Evolutionary conservation across 1,140 invertebrate genomes (phyloP).

Genomic region (Lamellibrachia luymesi): DNA sequence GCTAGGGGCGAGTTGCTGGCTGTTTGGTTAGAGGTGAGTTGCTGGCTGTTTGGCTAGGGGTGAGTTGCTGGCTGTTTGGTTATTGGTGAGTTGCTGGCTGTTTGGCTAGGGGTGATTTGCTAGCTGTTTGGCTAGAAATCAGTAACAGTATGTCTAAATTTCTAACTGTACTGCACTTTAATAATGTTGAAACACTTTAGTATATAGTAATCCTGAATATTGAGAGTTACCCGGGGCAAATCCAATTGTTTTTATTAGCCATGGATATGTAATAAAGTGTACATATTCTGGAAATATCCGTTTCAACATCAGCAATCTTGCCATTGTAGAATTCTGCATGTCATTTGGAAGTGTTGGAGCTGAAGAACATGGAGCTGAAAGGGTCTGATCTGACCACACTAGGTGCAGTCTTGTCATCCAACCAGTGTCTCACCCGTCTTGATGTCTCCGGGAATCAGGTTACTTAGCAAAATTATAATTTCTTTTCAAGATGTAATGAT

Average conservation of each 20-base stretch:
- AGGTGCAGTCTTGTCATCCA: constrained; percentile 32
- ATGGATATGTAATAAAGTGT: too few species aligned
- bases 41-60: background rate
- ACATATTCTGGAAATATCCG: background rate
- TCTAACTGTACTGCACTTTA: too few species aligned
- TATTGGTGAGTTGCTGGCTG: too few species aligned
- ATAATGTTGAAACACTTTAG: too few species aligned
- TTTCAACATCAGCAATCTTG: background rate
- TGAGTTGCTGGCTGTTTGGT: too few species aligned
- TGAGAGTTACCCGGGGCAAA: background rate
- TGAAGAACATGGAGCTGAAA: constrained; percentile 39
- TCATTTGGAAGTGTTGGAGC: constrained; percentile 30
- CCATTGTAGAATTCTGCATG: background rate
- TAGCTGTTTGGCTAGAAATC: background rate
- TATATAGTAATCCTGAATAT: background rate
- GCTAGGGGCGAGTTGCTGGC: too few species aligned
- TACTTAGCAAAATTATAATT: background rate
- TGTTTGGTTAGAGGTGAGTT: too few species aligned
- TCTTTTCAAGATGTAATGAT: background rate
- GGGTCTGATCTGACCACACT: constrained; percentile 31
- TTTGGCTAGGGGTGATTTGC: background rate
- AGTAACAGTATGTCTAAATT: background rate
- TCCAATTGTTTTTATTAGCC: too few species aligned
- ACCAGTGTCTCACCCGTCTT: constrained; percentile 16
- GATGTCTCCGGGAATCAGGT: constrained; percentile 19